These are phyloP conservation scores for Aporrectodea caliginosa DNA, from an alignment of 1,140 invertebrate species.

Conservation along the genomic window DNA sequence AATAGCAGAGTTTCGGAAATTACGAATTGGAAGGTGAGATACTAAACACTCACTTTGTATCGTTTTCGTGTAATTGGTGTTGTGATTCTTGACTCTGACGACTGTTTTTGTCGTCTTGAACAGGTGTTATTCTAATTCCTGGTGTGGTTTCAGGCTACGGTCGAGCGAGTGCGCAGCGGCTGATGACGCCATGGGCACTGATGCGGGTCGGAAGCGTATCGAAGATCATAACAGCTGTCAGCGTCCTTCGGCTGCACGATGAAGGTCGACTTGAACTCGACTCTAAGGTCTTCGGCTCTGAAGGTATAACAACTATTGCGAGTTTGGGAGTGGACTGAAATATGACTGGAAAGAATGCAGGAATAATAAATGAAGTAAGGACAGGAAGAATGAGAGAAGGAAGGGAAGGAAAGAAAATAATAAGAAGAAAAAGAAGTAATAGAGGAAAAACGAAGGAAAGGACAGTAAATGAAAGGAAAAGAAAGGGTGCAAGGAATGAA, in stretches of 20 bases:
- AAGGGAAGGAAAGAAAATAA: too few species aligned
- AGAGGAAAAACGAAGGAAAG: too few species aligned
- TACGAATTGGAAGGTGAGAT: background rate
- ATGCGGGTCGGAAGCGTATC: constrained; percentile 46
- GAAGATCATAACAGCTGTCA: constrained; percentile 45
- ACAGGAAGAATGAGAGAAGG: too few species aligned
- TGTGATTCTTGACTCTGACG: background rate
- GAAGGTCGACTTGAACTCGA: constrained; percentile 36
- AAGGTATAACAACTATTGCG: too few species aligned
- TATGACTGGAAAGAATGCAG: background rate
- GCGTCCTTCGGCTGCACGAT: constrained; percentile 38
- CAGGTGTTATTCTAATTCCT: background rate
- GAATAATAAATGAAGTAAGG: too few species aligned
- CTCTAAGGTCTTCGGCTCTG: constrained; percentile 39
- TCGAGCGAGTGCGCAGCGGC: constrained; percentile 35
- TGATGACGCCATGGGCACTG: constrained; percentile 36
- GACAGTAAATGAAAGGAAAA: too few species aligned
- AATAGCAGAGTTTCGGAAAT: background rate
- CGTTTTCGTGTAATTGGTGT: background rate
- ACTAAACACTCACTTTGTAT: background rate
- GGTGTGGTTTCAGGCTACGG: constrained; percentile 40
- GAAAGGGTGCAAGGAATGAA: too few species aligned
- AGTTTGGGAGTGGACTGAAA: background rate
- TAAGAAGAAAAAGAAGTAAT: too few species aligned
- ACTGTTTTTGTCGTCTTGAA: background rate